Evolutionary conservation across 2,113 vertebrate species (phyloP), one percentile per base, ranked within the genome.

Genomic region (Sus scrofa): DNA sequence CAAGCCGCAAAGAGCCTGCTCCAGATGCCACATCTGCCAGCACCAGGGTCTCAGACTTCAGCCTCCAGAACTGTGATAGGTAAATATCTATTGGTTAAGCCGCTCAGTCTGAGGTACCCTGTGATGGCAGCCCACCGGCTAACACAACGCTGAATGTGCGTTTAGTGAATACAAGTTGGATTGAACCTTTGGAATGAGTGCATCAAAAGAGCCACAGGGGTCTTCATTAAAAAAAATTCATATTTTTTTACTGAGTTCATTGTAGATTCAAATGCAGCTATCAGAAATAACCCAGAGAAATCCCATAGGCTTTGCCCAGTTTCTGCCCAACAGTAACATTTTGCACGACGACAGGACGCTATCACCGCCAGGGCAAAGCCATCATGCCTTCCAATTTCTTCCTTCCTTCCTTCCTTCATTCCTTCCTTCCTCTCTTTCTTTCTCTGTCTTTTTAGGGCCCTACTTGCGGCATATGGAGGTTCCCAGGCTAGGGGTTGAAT

Each of bases 331-430:
- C 18, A 54, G 26, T 62, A 39, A 34, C 67, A 20, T 34, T 70
- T 70, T 34, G 18, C n/a, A 70, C 18, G n/a, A 68, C 7, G 5
- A 0, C 1, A 8, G 27, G 10, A 20, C 12, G 0, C 0, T 3
- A 37, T 30, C n/a, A 7, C 18, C n/a, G 13, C 24, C 37, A 50
- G 1, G 88, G 7, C 30, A n/a, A 32, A 19, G 3, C 32, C 15
- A 2, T 15, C 14, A 3, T 58, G 4, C 37, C 34, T 9, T n/a
- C 52, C 39, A 44, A 44, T 74, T 75, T 44, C 44, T 44, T 8
- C 8, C 44, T 44, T 8, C 8, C 44, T 44, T 44, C 8, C 44
- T 44, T 44, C 8, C 44, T 44, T 44, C 8, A 4, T 44, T 44
- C 8, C 44, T 44, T 44, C 8, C 44, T 44, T 44, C 8, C 44